Evolutionary conservation across 2,113 vertebrate genomes (phyloP).

Genomic region (Clarias gariepinus): DNA sequence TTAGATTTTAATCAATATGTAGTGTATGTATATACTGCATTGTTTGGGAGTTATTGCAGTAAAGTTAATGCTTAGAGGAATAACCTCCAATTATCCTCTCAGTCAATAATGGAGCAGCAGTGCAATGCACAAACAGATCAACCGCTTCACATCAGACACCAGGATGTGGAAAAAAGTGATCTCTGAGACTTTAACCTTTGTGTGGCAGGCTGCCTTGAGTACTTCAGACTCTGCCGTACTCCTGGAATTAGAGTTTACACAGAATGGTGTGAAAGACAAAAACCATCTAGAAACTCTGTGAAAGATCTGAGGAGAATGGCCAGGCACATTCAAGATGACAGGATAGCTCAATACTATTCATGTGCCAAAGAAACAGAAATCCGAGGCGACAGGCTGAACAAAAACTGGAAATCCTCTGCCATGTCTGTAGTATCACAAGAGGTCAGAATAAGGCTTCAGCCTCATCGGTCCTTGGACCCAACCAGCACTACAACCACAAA

Average conservation of each 20-base stretch:
- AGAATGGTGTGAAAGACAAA: not conserved
- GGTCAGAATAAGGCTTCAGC: not conserved
- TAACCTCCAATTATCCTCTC: not conserved
- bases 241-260: not conserved
- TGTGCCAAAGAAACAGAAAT: not conserved
- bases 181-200: not conserved
- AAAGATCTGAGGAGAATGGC: not conserved
- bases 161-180: not conserved
- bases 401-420: not conserved
- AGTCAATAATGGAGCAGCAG: constrained; percentile 3
- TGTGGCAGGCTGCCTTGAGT: not conserved
- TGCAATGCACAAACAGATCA: not conserved
- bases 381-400: not conserved
- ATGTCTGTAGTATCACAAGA: not conserved
- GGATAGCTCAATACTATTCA: not conserved
- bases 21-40: not conserved
- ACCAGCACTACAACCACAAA: not conserved
- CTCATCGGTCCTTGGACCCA: not conserved
- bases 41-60: not conserved
- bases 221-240: not conserved
- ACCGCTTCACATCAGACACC: not conserved
- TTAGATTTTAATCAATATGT: not conserved
- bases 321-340: not conserved
- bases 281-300: not conserved
- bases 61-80: not conserved